Percentiles rank a stretch among this genome's conserved stretches.
Conservation (phyloP, 2,113 vertebrate genomes). For the Coturnix japonica region DNA sequence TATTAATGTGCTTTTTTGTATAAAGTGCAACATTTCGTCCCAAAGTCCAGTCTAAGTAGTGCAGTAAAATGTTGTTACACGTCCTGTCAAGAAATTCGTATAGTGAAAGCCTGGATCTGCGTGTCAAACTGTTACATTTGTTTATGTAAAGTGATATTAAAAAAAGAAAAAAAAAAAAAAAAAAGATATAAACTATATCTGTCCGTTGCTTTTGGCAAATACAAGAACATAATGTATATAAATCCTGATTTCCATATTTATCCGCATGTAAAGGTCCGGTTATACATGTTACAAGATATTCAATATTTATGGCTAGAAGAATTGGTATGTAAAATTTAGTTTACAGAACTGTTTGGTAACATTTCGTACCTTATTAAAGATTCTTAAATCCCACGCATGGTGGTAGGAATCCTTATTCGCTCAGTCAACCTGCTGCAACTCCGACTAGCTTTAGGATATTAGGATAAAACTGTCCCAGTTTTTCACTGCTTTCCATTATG, state of each 20-base stretch:
- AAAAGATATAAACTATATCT: conserved; percentile 89
- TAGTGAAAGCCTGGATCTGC: conserved; percentile 99
- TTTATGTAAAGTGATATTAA: conserved; percentile 99
- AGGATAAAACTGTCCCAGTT: conserved; percentile 67
- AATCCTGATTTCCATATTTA: conserved; percentile 99
- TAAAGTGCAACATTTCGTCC: conserved; percentile 99
- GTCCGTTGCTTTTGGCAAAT: conserved; percentile 96
- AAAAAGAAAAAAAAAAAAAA: conserved; percentile 81
- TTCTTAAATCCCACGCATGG: conserved; percentile 91
- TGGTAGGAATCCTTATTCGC: conserved; percentile 89
- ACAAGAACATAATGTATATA: conserved; percentile 98
- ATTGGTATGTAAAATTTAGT: conserved; percentile 99
- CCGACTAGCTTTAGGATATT: conserved; percentile 69
- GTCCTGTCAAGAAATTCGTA: conserved; percentile 99
- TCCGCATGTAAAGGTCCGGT: conserved; percentile 99
- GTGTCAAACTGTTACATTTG: conserved; percentile 97
- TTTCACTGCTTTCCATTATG: conserved; percentile 75
- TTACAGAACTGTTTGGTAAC: conserved; percentile 99
- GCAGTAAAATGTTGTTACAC: conserved; percentile 99
- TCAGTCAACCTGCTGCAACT: conserved; percentile 79
- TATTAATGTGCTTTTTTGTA: conserved; percentile 99
- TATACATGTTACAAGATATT: conserved; percentile 98
- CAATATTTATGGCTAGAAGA: conserved; percentile 99
- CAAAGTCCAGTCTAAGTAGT: conserved; percentile 99
- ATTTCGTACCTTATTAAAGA: conserved; percentile 99